These are phyloP conservation scores for Sebastes flavidus DNA, from an alignment of 2,797 vertebrate genomes.

Conservation along the genomic window DNA sequence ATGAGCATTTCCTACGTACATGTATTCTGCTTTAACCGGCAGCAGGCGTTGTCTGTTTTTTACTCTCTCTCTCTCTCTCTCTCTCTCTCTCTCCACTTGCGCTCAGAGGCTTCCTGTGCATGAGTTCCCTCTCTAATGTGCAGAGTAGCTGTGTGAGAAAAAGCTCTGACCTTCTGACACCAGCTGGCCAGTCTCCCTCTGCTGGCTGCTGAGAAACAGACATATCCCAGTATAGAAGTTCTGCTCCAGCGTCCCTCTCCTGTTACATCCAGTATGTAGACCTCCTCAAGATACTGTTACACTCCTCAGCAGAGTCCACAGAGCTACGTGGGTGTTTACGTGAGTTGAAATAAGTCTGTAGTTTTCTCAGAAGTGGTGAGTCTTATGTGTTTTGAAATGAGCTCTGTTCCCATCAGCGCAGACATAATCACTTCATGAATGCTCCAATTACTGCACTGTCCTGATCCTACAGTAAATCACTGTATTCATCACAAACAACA, in stretches of 20 bases:
- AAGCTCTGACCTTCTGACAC: constrained; percentile 52
- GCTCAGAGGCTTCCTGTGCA: constrained; percentile 62
- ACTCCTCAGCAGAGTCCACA: constrained; percentile 23
- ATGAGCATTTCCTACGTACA: background rate
- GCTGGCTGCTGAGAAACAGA: constrained; percentile 31
- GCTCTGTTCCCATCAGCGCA: constrained; percentile 50
- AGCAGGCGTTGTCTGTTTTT: constrained; percentile 45
- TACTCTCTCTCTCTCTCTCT: background rate
- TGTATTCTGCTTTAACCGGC: constrained; percentile 4
- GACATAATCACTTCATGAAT: constrained; percentile 74
- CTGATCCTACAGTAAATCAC: constrained; percentile 30
- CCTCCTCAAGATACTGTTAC: constrained; percentile 58
- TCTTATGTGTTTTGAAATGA: constrained; percentile 43
- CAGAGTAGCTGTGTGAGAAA: constrained; percentile 50
- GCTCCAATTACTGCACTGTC: constrained; percentile 70
- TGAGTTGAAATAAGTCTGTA: background rate
- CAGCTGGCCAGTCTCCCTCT: constrained; percentile 54
- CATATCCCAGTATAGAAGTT: constrained; percentile 47
- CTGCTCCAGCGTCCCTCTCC: constrained; percentile 33
- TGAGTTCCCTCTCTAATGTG: constrained; percentile 36
- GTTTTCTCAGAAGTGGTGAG: constrained; percentile 7
- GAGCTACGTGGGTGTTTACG: background rate
- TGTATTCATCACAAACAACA: constrained; percentile 55
- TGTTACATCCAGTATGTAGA: constrained; percentile 40
- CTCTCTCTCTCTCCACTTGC: background rate